Percentiles rank a stretch among this genome's conserved stretches.
Evolutionary conservation across 2,888 invertebrate species (phyloP).

Genomic region (Acanthopleura granulata): DNA sequence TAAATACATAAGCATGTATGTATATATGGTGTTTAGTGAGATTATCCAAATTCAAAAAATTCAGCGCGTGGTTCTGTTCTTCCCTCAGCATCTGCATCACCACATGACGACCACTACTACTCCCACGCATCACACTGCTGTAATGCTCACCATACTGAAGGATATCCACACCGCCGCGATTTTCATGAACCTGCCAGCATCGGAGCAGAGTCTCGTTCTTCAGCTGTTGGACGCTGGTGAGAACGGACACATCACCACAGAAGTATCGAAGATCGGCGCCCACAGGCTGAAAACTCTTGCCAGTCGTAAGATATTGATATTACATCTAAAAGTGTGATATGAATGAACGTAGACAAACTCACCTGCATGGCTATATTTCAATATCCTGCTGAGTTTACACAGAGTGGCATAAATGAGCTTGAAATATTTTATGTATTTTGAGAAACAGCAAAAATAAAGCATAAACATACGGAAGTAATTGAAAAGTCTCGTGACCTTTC

Average conservation of each 20-base stretch:
- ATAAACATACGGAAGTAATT: too few species aligned
- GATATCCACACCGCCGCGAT: neutral
- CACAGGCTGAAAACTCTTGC: neutral
- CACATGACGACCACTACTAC: neutral
- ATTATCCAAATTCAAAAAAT: too few species aligned
- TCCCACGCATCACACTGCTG: neutral
- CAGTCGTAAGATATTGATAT: slow-evolving; percentile 3
- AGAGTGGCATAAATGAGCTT: too few species aligned
- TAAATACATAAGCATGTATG: too few species aligned
- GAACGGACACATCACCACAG: neutral
- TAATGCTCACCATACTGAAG: neutral
- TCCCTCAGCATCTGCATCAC: neutral
- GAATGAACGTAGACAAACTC: neutral
- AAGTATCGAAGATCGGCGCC: neutral
- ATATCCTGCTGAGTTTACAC: too few species aligned
- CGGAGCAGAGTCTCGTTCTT: neutral
- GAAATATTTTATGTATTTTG: too few species aligned
- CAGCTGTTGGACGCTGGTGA: slow-evolving; percentile 7
- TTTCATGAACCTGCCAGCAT: neutral
- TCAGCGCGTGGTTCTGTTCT: too few species aligned
- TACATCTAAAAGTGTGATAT: neutral
- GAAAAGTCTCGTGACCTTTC: too few species aligned
- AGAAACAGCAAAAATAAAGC: too few species aligned
- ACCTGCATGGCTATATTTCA: too few species aligned
- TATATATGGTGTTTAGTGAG: too few species aligned